Base-by-base conservation (phyloP, 2,797 vertebrate species). In the Poeciliopsis presidionis region DNA sequence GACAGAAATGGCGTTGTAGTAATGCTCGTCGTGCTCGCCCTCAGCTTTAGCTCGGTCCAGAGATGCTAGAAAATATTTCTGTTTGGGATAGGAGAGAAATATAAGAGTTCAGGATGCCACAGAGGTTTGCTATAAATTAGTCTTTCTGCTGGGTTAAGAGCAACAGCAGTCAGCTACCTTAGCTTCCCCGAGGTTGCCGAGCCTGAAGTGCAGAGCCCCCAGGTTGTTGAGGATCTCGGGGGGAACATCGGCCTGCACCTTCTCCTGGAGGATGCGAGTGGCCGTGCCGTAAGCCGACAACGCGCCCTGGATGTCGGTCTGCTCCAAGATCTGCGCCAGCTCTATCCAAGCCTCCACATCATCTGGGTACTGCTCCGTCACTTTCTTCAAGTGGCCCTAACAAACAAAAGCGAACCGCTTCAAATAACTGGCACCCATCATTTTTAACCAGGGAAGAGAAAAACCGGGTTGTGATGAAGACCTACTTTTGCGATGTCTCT, bases 291-390 rank as follows among this genome's bases (percentile, higher is more conserved):
- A 99, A 11, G 98, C 98, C 0, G 98, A 99, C 72, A 99, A 93
- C 0, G 98, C 98, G 73, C 98, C 98, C 94, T 99, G 98, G 89
- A 99, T 99, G 90, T 99, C 98, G 0, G 98, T 99, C 95, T 99
- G 98, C 86, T 99, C 98, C 84, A 99, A 93, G 92, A 99, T 99
- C 89, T 99, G 98, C 74, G 98, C 98, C 80, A 99, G 91, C 89
- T 99, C 98, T 81, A 99, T 99, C 98, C 98, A 99, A 0, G 98
- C 98, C 92, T 99, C 98, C 78, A 99, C 98, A 18, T 99, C 98
- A 91, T 99, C 98, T 7, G 98, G 98, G 89, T 99, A 99, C 76
- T 99, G 98, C 90, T 99, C 98, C 0, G 98, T 99, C 59, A 99
- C 98, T 89, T 99, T 99, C 91, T 99, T 99, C 84, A 99, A 92